phyloP scores from a whole-genome alignment of 2,888 invertebrate species.

The Hirtodrosophila confusa region DNA sequence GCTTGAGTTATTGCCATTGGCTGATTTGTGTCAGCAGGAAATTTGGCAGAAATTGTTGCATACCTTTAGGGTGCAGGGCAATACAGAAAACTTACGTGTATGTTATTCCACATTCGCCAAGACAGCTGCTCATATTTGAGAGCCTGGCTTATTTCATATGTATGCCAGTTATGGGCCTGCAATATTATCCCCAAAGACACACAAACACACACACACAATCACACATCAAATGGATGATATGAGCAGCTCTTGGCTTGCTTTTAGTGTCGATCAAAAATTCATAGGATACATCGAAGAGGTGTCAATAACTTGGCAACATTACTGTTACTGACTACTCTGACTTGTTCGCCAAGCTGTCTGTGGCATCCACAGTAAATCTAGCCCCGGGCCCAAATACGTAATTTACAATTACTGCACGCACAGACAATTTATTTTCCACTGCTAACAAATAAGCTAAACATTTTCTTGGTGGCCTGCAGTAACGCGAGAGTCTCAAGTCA shows the following conservation, averaged over 20 bases:
- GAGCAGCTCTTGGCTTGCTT: constrained; percentile 24
- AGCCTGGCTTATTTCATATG: constrained; percentile 11
- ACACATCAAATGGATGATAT: constrained; percentile 5
- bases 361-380: constrained; percentile 17
- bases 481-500: constrained; percentile 12
- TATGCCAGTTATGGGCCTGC: constrained; percentile 19
- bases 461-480: constrained; percentile 42
- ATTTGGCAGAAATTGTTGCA: constrained; percentile 51
- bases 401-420: constrained; percentile 84
- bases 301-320: constrained; percentile 62
- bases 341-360: not conserved
- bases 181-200: constrained; percentile 27
- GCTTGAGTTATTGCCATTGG: constrained; percentile 55
- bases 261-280: constrained; percentile 66
- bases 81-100: too few species aligned
- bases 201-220: not conserved
- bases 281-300: constrained; percentile 52
- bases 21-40: constrained; percentile 63
- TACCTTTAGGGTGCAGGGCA: constrained; percentile 26
- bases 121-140: not conserved
- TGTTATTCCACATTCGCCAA: not conserved
- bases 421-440: constrained; percentile 82
- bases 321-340: constrained; percentile 8
- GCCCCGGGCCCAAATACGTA: constrained; percentile 54
- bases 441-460: constrained; percentile 74